Evolutionary conservation across 1,140 invertebrate genomes (phyloP), one percentile per base, ranked within the genome.

Genomic region (Rhagoletis pomonella): DNA sequence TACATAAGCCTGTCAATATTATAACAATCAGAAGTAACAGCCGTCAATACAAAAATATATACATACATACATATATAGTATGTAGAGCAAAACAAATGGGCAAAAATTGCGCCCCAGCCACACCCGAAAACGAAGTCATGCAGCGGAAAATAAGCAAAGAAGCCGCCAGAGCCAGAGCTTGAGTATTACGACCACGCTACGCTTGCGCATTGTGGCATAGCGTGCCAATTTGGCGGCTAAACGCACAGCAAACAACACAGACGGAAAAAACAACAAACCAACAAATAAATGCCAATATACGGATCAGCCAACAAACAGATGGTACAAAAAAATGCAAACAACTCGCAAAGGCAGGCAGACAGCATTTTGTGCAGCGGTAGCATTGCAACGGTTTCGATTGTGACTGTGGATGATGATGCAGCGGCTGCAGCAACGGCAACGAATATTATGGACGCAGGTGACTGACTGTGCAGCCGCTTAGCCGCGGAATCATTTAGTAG

Each of bases 71-170:
- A 12, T 7, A 65, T 29, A 65, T 29, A 29, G 10, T 29, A 67
- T 67, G 19, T 67, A 14, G 64, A 73, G 67, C 67, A 47, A 47
- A 73, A 62, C 12, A 44, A 12, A 19, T 2, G 17, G 67, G 2
- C 17, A 73, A 73, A 47, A 73, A 73, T 44, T 47, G 29, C 42
- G 17, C 12, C 44, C 4, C 29, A 39, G 5, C 3, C 42, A 50
- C 67, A 73, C 67, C 67, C 67, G 29, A 73, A 73, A 73, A 44
- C 6, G 14, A 47, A 12, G 47, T 55, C 55, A 81, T 6, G 47
- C 73, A 58, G 73, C 73, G 73, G 14, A 73, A 62, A 44, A 73
- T 73, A 55, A 9, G n/a, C 17, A 58, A 73, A 81, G 50, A 19
- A 14, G 73, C 47, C 73, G 73, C 17, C 47, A 55, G 44, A 81